These are phyloP conservation scores for Trachymyrmex cornetzi DNA, from an alignment of 1,140 invertebrate species.

Conservation along the genomic window DNA sequence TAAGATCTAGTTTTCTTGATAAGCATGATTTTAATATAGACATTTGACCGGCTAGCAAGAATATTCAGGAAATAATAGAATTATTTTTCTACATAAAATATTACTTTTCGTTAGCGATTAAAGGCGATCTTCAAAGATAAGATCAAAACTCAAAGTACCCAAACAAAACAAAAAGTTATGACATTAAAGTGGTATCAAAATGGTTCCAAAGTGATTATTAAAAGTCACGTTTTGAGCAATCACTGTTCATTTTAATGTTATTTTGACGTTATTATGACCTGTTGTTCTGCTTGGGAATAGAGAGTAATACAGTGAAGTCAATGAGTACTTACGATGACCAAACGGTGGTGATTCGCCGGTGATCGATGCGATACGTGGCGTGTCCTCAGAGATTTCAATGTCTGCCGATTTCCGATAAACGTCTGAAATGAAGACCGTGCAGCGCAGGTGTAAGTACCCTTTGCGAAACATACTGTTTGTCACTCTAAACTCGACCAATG, in stretches of 20 bases:
- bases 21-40: not conserved
- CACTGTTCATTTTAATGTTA: too few relatives aligned
- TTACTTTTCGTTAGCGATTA: not conserved
- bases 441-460: conserved; percentile 79
- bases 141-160: too few relatives aligned
- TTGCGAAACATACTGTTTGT: conserved; percentile 80
- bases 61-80: not conserved
- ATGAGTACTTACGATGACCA: conserved; percentile 81
- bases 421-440: conserved; percentile 81
- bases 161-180: too few relatives aligned
- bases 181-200: too few relatives aligned
- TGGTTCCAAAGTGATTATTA: too few relatives aligned
- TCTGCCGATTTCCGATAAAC: conserved; percentile 81
- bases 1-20: not conserved
- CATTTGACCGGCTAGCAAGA: not conserved
- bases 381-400: conserved; percentile 81
- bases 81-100: not conserved
- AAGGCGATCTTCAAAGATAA: not conserved
- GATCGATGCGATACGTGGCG: conserved; percentile 82
- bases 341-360: conserved; percentile 84
- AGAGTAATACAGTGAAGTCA: not conserved
- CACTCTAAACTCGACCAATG: conserved; percentile 80
- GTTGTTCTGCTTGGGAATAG: too few relatives aligned
- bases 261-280: too few relatives aligned
- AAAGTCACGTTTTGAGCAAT: too few relatives aligned